Evolutionary conservation across 2,113 vertebrate species (phyloP), one percentile per base, ranked within the genome.

Genomic region (Lophura nycthemera): DNA sequence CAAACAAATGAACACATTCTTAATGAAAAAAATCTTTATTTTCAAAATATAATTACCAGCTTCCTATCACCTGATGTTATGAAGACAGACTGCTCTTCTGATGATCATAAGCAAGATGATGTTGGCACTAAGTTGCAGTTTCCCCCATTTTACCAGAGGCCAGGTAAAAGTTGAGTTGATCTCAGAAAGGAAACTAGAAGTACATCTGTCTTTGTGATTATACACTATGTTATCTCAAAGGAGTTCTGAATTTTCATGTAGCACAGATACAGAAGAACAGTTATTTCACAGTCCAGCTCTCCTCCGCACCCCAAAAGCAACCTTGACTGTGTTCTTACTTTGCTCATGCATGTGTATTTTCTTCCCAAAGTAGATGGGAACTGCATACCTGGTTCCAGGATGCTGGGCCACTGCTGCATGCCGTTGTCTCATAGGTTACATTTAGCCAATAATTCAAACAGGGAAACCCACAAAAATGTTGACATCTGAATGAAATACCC

Each of bases 221-320:
- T 34, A 48, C 56, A 34, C 30, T 38, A 10, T 8, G 29, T 13
- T 13, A 50, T 70, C n/a, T 91, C 47, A 73, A 80, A 89, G 63
- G 3, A 40, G 36, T 88, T 88, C 65, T 77, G 56, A 73, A 56
- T 87, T 85, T 93, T 63, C 11, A n/a, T 56, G 43, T 74, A 77
- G 6, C 11, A 30, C 22, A 47, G 52, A 25, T 32, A 34, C 11
- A 16, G 32, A 78, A 84, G 56, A 19, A 4, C 25, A 82, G 40
- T 2, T 24, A 57, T 64, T 84, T 79, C 22, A 64, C 38, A 52
- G 27, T 16, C n/a, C 34, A 75, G 74, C 27, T 3, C 18, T 17
- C 3, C 15, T 36, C 0, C 0, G 30, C 1, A 1, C n/a, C 40
- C 32, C 48, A 17, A 72, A 54, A 18, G 24, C 24, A 36, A 71